Base-by-base conservation (phyloP, 2,888 invertebrate genomes). In the Steinernema carpocapsae region DNA sequence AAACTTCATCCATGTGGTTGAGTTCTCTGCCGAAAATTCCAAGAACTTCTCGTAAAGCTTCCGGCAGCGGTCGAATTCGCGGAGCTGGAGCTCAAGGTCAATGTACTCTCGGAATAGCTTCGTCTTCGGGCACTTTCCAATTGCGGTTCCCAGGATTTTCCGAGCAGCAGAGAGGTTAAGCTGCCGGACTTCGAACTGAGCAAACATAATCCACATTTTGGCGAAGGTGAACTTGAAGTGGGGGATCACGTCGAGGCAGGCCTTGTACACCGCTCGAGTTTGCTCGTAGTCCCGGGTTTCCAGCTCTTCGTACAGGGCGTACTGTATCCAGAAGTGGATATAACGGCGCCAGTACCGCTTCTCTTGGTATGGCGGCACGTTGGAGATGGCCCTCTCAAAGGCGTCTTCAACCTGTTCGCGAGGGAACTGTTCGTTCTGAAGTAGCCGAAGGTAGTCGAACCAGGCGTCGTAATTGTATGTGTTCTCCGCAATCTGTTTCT, bases 391-490 rank as follows among this genome's bases (percentile, higher is more conserved):
- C 83, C 95, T 91, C 89, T 99, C 99, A 88, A 97, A 99, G 0
- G 94, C 94, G 88, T 99, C 97, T 84, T 97, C 91, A n/a, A 94
- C 92, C 87, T 94, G 93, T 0, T 77, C 78, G n/a, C 79, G 45
- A 12, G 77, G 75, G 19, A 74, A 72, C 51, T 88, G 87, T 81
- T 91, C 91, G 87, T 93, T 93, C 90, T 99, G 97, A 77, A 99
- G 92, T 46, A 99, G 90, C 82, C 96, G 92, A 71, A 99, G 91
- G 88, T 95, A 97, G 88, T 99, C 97, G 90, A 99, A 99, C 99
- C 99, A 99, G 1, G 96, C 95, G 90, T 99, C 99, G 89, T 99
- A 99, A 88, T 99, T 97, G 74, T 93, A 93, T 0, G 97, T 94
- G 90, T 97, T 97, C 78, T 92, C 92, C 83, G 93, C 92, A 10